Base-by-base conservation (phyloP, 2,888 invertebrate genomes). In the Oxyteleia sp. region DNA sequence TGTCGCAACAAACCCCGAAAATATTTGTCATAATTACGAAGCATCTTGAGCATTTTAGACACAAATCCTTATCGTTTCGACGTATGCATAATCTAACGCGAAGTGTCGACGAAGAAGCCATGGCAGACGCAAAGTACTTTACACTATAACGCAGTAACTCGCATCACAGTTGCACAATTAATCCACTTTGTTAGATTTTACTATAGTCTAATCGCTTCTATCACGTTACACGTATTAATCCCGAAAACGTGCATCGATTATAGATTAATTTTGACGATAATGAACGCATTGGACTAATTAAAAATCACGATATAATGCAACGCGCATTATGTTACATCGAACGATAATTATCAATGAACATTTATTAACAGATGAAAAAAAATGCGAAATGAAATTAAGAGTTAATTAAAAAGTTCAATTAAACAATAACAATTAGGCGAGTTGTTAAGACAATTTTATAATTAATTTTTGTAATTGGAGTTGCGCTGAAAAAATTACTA, bases 161-260 rank as follows among this genome's bases (percentile, higher is more conserved):
- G 23, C 35, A 20, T 43, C 53, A 55, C 35, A 32, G 38, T 47
- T 15, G 35, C 32, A 45, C 55, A 55, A 47, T 64, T 75, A 53
- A 75, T 75, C 57, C 64, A 75, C 75, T 64, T 75, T 64, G 38
- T 53, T 55, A 10, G 35, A 45, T 64, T 64, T 45, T 35, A 47
- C 35, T 45, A 57, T 55, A 75, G 20, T 16, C 38, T 64, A 55
- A 64, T 45, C 47, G 38, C 45, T 55, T 64, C 47, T 57, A 75
- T 64, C 41, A 23, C 23, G 53, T 74, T 74, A 74, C 32, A 53
- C n/a, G 43, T 26, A 53, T 53, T 53, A 53, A 63, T 63, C 53
- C 53, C 53, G 43, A 32, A 61, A 61, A 61, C 38, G 13, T 20
- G 16, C 13, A 18, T 43, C 51, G 51, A 43, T 15, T 29, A 29